Base-by-base conservation (phyloP, 2,113 vertebrate species). In the Planiliza haematocheilus region DNA sequence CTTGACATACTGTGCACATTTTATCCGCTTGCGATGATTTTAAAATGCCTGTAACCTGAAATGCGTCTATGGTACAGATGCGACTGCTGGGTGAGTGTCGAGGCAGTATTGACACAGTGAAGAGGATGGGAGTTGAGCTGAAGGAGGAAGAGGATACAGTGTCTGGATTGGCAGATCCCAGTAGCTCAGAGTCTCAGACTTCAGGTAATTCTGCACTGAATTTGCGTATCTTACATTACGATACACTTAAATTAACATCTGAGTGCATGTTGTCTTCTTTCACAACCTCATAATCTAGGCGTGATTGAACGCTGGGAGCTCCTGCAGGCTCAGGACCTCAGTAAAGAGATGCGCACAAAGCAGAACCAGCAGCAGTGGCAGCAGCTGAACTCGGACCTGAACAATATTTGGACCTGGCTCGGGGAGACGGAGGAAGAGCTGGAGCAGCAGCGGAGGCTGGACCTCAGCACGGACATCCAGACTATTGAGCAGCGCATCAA, bases 251-350 rank as follows among this genome's bases (percentile, higher is more conserved):
- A 18, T 64, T 1, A 20, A 46, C 52, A 2, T 38, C 24, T 30
- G 24, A 30, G 24, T 30, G 2, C 24, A 30, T 5, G 24, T 30
- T 30, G 24, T n/a, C 39, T 14, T 37, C 11, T 20, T 13, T 45
- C 20, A 18, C 2, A 5, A 2, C 6, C 18, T 3, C 12, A 4
- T 5, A 17, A 41, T 53, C 20, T 79, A 99, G 97, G 98, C 64
- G 97, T 99, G 88, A 98, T 99, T 56, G 97, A 99, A 81, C 95
- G 97, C 53, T 99, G 97, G 98, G 97, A 99, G 88, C 94, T 99
- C 78, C 94, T 98, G 58, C 97, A 99, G 91, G 97, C 97, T 38
- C 97, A 98, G 90, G 96, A 96, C 20, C 92, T 97, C 68, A 97
- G 94, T 89, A 97, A 98, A 86, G 97, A 98, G 84, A 77, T 97